A percentile compares a stretch with the other conserved stretches of the same genome.
Evolutionary conservation across 2,888 invertebrate species (phyloP).

Genomic region (Amorpha juglandis): DNA sequence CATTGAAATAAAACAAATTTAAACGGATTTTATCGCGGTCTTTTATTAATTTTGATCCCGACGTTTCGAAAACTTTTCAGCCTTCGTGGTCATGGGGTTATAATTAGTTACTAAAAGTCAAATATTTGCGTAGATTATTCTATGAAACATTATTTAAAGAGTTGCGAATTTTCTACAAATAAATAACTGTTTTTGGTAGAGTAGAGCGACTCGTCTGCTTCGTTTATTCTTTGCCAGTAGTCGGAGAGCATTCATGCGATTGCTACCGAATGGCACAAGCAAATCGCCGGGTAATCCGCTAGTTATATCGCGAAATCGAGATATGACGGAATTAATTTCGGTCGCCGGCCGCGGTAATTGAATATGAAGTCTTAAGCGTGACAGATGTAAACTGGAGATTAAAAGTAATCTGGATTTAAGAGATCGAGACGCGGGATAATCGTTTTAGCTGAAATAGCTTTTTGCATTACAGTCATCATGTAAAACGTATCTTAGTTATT

Average conservation of each 20-base stretch:
- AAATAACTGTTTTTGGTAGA: neutral
- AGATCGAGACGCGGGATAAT: slow-evolving; percentile 40
- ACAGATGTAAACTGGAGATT: slow-evolving; percentile 58
- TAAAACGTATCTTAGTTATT: neutral
- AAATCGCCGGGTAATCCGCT: slow-evolving; percentile 78
- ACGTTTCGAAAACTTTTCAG: too few species aligned
- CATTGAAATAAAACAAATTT: too few species aligned
- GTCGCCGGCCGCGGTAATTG: slow-evolving; percentile 72
- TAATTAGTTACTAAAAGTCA: too few species aligned
- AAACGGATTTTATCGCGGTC: too few species aligned
- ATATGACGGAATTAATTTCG: slow-evolving; percentile 77
- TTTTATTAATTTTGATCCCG: too few species aligned
- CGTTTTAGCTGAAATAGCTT: slow-evolving; percentile 25
- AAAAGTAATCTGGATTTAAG: slow-evolving; percentile 42
- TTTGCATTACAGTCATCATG: neutral
- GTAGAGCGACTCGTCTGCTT: slow-evolving; percentile 34
- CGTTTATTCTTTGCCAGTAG: slow-evolving; percentile 53
- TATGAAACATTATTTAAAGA: too few species aligned
- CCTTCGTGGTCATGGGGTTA: too few species aligned
- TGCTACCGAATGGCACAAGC: slow-evolving; percentile 62
- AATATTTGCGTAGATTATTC: too few species aligned
- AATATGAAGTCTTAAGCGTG: slow-evolving; percentile 67
- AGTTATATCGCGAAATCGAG: slow-evolving; percentile 72
- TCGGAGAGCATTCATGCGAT: slow-evolving; percentile 65
- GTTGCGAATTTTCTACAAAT: neutral